Conservation (phyloP, 2,797 vertebrate genomes). For the Fundulus diaphanus region DNA sequence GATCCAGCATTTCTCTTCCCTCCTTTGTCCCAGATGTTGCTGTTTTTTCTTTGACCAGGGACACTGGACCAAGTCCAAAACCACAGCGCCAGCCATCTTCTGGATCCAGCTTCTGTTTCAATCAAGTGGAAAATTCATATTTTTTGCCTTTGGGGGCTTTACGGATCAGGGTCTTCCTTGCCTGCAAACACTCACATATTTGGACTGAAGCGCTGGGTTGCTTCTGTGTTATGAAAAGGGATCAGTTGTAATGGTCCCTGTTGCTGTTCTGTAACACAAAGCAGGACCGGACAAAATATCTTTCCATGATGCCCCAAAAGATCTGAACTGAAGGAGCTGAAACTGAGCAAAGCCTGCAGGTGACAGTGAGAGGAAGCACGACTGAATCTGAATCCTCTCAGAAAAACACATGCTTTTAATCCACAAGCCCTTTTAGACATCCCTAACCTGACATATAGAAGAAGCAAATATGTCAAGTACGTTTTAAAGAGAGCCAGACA, state of each 20-base stretch:
- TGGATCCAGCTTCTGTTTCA: neutral
- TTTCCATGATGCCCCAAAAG: neutral
- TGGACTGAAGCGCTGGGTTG: constrained; percentile 18
- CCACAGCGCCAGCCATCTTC: neutral
- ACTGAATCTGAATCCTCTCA: constrained; percentile 5
- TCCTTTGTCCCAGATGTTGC: neutral
- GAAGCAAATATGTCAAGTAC: constrained; percentile 53
- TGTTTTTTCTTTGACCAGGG: no score
- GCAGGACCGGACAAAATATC: no score
- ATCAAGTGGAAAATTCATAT: neutral
- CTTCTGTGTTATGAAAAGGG: neutral
- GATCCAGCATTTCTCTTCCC: neutral
- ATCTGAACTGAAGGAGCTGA: neutral
- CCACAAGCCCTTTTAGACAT: constrained; percentile 24
- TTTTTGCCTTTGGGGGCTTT: neutral
- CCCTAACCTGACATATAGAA: constrained; percentile 34
- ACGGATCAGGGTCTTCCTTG: neutral
- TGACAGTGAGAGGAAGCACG: neutral
- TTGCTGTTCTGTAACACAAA: neutral
- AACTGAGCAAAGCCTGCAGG: neutral
- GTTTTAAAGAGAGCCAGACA: constrained; percentile 61
- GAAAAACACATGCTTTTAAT: constrained; percentile 35
- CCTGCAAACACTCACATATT: neutral
- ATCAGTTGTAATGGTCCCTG: neutral
- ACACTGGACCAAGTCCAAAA: neutral